Evolutionary conservation across 2,797 vertebrate species (phyloP).

Genomic region (Phrynocephalus guinanensis): DNA sequence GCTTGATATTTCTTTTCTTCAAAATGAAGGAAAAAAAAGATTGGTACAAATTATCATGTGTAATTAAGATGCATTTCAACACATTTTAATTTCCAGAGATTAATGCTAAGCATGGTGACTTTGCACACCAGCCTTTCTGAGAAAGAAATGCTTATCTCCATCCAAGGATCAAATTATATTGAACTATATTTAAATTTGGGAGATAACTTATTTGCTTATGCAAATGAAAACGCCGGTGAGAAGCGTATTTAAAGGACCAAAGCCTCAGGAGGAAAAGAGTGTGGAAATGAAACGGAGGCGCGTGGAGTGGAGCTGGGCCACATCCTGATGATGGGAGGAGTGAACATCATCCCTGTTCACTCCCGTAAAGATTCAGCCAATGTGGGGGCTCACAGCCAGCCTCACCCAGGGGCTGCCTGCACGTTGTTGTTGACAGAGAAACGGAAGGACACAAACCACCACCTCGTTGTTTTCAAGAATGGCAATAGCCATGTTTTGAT

Average conservation of each 20-base stretch:
- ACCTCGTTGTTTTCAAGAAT: not conserved
- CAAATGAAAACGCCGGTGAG: not conserved
- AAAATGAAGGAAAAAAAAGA: not conserved
- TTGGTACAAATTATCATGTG: not conserved
- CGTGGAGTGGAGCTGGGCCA: not conserved
- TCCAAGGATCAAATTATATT: not conserved
- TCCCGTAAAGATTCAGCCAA: not conserved
- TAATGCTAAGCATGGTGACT: not conserved
- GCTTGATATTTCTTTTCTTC: not conserved
- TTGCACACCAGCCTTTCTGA: not conserved
- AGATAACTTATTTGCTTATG: slow-evolving; percentile 1
- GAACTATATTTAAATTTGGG: not conserved
- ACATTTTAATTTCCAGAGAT: slow-evolving; percentile 19
- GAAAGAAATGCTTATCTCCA: not conserved
- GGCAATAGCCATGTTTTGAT: not conserved
- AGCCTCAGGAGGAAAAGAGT: not conserved
- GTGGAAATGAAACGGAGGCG: no score
- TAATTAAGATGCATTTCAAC: slow-evolving; percentile 25
- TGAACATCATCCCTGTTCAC: no score
- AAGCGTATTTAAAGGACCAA: not conserved
- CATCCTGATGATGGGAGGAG: no score
- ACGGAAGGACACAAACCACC: not conserved
- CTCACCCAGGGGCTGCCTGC: no score
- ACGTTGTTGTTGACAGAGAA: not conserved
- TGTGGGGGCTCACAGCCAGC: not conserved